A percentile compares a stretch with the other conserved stretches of the same genome.
Conservation (phyloP, 2,888 invertebrate genomes). For the Cerastoderma edule region DNA sequence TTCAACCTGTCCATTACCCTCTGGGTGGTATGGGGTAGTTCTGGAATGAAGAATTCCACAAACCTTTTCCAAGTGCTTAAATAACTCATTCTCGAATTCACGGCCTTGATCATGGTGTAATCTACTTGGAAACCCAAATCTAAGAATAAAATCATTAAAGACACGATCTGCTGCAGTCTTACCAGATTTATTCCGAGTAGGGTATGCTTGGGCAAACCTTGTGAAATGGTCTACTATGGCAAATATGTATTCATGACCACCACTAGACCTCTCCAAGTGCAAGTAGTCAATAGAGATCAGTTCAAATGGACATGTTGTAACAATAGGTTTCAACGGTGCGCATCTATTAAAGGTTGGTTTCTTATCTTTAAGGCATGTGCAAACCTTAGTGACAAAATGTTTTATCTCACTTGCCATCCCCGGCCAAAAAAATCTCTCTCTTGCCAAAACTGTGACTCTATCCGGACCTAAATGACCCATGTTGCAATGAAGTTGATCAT, state of each 20-base stretch:
- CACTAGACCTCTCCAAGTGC: constrained; percentile 43
- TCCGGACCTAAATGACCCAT: constrained; percentile 35
- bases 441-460: constrained; percentile 20
- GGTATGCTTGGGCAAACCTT: constrained; percentile 49
- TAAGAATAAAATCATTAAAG: constrained; percentile 45
- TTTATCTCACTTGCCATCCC: constrained; percentile 26
- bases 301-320: constrained; percentile 48
- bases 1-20: constrained; percentile 50
- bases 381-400: constrained; percentile 22
- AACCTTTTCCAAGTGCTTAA: constrained; percentile 42
- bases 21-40: constrained; percentile 60
- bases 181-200: constrained; percentile 47
- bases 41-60: constrained; percentile 36
- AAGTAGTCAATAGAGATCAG: constrained; percentile 54
- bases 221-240: constrained; percentile 59
- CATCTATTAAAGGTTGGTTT: neutral
- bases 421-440: constrained; percentile 34
- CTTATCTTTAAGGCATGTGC: constrained; percentile 32
- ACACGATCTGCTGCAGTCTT: constrained; percentile 50
- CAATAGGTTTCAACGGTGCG: constrained; percentile 29
- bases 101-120: constrained; percentile 59
- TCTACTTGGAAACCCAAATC: constrained; percentile 50
- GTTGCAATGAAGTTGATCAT: constrained; percentile 16
- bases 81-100: constrained; percentile 60
- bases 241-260: constrained; percentile 57